Percentiles rank a stretch among this genome's conserved stretches.
phyloP scores from a whole-genome alignment of 1,140 invertebrate genomes.

The Drosophila jambulina region DNA sequence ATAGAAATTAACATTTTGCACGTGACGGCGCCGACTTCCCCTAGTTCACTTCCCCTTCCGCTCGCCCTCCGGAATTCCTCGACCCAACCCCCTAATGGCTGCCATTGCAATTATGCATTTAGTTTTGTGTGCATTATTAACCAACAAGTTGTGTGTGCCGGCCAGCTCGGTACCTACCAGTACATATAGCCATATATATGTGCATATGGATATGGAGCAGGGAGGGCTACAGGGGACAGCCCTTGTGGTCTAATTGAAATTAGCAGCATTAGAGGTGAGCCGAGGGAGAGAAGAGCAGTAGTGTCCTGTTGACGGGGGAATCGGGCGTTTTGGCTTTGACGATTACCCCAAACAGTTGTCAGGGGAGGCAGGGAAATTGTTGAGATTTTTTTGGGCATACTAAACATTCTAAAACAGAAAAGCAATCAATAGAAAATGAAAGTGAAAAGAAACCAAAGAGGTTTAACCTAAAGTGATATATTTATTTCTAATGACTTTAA shows the following conservation, averaged over 20 bases:
- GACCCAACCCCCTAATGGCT: slow-evolving; percentile 20
- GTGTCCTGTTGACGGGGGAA: slow-evolving; percentile 33
- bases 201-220: not conserved
- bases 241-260: slow-evolving; percentile 76
- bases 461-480: not conserved
- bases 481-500: not conserved
- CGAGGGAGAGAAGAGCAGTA: not conserved
- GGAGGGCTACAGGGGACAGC: slow-evolving; percentile 6
- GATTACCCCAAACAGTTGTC: slow-evolving; percentile 42
- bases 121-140: slow-evolving; percentile 84
- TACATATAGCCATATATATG: slow-evolving; percentile 5
- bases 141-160: slow-evolving; percentile 67
- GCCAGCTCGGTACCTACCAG: slow-evolving; percentile 19
- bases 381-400: slow-evolving; percentile 14
- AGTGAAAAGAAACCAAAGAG: not conserved
- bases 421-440: not conserved
- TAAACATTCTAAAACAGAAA: not conserved
- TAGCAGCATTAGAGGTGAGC: slow-evolving; percentile 55
- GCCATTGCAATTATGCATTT: slow-evolving; percentile 79
- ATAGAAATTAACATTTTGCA: slow-evolving; percentile 83
- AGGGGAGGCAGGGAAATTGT: slow-evolving; percentile 10
- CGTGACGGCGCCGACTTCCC: slow-evolving; percentile 59
- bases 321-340: slow-evolving; percentile 40
- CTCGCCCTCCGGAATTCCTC: not conserved
- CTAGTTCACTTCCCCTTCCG: not conserved